Percentiles rank a stretch among this genome's conserved stretches.
Evolutionary conservation across 2,888 invertebrate species (phyloP).

Genomic region (Zygothrica quintamaculata): DNA sequence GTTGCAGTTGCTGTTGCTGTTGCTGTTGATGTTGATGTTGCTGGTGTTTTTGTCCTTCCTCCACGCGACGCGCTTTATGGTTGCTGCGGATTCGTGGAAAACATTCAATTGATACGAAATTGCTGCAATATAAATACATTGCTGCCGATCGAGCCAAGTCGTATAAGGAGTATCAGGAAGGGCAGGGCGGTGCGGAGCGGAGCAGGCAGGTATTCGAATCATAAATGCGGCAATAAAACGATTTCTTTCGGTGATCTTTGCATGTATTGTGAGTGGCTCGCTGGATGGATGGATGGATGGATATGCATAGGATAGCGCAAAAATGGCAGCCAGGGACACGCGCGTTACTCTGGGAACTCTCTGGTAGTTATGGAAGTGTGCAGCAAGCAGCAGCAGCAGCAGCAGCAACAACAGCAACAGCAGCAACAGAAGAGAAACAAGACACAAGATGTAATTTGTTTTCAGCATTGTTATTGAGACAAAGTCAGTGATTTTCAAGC

Average conservation of each 20-base stretch:
- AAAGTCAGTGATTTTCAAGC: constrained; percentile 66
- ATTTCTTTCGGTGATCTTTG: constrained; percentile 34
- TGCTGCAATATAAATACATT: constrained; percentile 78
- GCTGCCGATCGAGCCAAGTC: constrained; percentile 69
- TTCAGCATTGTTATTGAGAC: constrained; percentile 62
- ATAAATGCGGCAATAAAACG: constrained; percentile 66
- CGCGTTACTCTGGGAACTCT: constrained; percentile 34
- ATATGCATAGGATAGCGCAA: constrained; percentile 11
- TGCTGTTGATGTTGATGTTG: no score
- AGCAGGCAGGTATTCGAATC: constrained; percentile 47
- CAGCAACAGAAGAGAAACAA: constrained; percentile 9
- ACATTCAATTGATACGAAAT: constrained; percentile 77
- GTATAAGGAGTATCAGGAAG: constrained; percentile 2
- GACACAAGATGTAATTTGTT: constrained; percentile 63
- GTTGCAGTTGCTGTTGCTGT: no score
- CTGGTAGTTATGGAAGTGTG: constrained; percentile 42
- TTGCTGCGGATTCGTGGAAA: constrained; percentile 69
- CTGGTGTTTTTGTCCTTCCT: constrained; percentile 47
- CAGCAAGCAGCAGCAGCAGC: no score
- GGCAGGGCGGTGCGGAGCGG: no score
- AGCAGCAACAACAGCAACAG: constrained; percentile 29
- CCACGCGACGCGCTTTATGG: constrained; percentile 78
- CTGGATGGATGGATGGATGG: not conserved
- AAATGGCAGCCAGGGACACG: constrained; percentile 66
- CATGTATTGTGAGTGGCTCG: constrained; percentile 17